Conservation (phyloP, 2,113 vertebrate species). For the Cynoglossus semilaevis region DNA sequence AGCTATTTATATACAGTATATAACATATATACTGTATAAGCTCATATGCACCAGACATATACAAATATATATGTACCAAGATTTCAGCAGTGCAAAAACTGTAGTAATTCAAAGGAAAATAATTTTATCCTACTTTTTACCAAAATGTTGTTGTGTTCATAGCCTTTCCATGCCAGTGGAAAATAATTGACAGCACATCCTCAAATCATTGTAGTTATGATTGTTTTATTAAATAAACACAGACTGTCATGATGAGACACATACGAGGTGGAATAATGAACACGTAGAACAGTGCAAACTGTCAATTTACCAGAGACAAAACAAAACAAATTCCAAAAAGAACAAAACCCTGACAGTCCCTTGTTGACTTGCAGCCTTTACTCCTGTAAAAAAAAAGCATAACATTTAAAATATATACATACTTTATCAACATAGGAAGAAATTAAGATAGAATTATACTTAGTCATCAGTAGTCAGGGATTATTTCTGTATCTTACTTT, state of each 20-base stretch:
- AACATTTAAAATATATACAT: not conserved
- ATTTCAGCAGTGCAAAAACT: too few species aligned
- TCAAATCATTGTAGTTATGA: conserved; percentile 18
- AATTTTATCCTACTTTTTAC: too few species aligned
- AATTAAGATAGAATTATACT: too few species aligned
- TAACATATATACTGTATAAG: too few species aligned
- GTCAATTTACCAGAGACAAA: conserved; percentile 39
- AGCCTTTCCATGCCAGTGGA: too few species aligned
- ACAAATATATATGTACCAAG: too few species aligned
- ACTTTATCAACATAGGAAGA: conserved; percentile 1
- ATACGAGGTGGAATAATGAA: conserved; percentile 35
- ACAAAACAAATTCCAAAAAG: conserved; percentile 1
- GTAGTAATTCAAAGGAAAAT: too few species aligned
- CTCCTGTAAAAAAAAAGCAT: conserved; percentile 58
- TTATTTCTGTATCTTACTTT: conserved; percentile 75
- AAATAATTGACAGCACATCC: not conserved
- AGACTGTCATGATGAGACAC: conserved; percentile 57
- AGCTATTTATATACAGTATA: not conserved
- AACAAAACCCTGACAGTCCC: conserved; percentile 37
- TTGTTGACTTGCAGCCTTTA: conserved; percentile 48
- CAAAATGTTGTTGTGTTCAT: too few species aligned
- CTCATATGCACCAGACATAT: too few species aligned
- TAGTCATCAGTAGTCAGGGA: not conserved
- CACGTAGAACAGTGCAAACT: conserved; percentile 56
- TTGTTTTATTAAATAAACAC: conserved; percentile 74